phyloP scores from a whole-genome alignment of 2,888 invertebrate species.

The Ichneumon xanthorius region DNA sequence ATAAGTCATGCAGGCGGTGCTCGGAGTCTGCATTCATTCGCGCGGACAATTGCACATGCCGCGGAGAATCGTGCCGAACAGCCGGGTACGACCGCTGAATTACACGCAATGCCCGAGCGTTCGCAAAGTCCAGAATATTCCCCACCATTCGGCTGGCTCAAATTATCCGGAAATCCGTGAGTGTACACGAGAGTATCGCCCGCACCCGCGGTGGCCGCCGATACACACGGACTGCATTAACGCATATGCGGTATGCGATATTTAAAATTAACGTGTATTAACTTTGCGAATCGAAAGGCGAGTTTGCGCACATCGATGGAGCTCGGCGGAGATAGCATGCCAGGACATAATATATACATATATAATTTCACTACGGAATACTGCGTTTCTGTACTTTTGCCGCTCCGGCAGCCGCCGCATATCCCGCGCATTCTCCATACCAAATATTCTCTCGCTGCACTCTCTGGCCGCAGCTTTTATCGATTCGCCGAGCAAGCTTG shows the following conservation, averaged over 20 bases:
- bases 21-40: slow-evolving; percentile 11
- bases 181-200: not conserved
- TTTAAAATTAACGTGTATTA: slow-evolving; percentile 55
- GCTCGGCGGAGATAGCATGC: not conserved
- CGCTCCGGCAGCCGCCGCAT: slow-evolving; percentile 45
- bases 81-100: slow-evolving; percentile 31
- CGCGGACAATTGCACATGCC: slow-evolving; percentile 21
- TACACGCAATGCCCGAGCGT: slow-evolving; percentile 34
- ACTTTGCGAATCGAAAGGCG: slow-evolving; percentile 53
- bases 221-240: slow-evolving; percentile 2
- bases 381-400: slow-evolving; percentile 33
- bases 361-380: slow-evolving; percentile 51
- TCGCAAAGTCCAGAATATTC: slow-evolving; percentile 20
- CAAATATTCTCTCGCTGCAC: slow-evolving; percentile 55
- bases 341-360: slow-evolving; percentile 4
- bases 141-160: slow-evolving; percentile 35
- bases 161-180: slow-evolving; percentile 41
- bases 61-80: slow-evolving; percentile 17
- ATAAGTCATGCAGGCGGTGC: not conserved
- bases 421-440: slow-evolving; percentile 40
- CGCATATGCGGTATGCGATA: slow-evolving; percentile 30
- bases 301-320: slow-evolving; percentile 30
- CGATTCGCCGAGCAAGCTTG: slow-evolving; percentile 52
- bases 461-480: slow-evolving; percentile 59
- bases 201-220: not conserved